These are phyloP conservation scores for Campylorhamphus procurvoides DNA, from an alignment of 2,113 vertebrate genomes.

Conservation along the genomic window DNA sequence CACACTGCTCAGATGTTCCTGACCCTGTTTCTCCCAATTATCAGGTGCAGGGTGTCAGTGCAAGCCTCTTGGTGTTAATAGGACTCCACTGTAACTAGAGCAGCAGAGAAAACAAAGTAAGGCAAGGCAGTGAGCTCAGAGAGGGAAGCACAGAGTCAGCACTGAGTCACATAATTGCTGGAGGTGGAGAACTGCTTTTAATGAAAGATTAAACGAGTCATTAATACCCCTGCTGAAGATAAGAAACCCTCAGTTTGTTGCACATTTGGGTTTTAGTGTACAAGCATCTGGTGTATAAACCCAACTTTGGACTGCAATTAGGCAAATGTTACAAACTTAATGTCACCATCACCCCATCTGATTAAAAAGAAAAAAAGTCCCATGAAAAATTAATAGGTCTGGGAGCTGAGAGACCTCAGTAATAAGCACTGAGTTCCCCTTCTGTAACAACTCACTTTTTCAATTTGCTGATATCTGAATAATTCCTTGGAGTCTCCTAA, in stretches of 20 bases:
- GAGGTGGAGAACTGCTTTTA: neutral
- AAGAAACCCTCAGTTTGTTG: neutral
- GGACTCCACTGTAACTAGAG: neutral
- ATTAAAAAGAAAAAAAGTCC: neutral
- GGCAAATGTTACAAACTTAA: neutral
- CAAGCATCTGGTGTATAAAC: neutral
- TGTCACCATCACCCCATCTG: neutral
- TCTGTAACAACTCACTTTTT: neutral
- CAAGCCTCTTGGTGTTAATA: neutral
- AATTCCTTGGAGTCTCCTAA: slow-evolving; percentile 6
- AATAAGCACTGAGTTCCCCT: neutral
- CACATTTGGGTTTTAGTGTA: neutral
- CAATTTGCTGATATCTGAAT: neutral
- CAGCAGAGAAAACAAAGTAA: neutral
- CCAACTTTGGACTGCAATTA: neutral
- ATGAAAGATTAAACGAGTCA: neutral
- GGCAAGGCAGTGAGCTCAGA: neutral
- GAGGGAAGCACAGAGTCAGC: neutral
- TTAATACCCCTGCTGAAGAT: neutral
- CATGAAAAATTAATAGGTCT: slow-evolving; percentile 31
- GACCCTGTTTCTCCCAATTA: neutral
- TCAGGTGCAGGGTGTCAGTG: neutral
- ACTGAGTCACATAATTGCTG: neutral
- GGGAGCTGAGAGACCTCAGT: neutral
- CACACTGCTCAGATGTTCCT: neutral